A percentile compares a stretch with the other conserved stretches of the same genome.
Conservation (phyloP, 1,140 invertebrate genomes). For the Magallana ariakensis region DNA sequence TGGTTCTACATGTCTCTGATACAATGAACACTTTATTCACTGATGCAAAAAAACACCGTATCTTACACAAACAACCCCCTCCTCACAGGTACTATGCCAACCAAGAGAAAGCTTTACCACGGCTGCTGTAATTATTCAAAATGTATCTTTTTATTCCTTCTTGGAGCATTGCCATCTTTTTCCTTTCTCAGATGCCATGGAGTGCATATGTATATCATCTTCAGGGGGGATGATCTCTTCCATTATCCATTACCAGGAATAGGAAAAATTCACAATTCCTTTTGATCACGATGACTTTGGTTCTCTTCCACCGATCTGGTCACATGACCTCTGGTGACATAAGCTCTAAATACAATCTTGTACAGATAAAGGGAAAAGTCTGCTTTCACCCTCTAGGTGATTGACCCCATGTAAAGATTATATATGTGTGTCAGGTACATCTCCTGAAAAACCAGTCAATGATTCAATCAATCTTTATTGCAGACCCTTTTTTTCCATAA, state of each 20-base stretch:
- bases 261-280: background rate
- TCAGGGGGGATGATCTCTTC: background rate
- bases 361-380: background rate
- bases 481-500: no score
- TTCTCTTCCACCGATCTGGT: background rate
- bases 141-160: slow-evolving; percentile 13
- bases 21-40: slow-evolving; percentile 1
- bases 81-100: background rate
- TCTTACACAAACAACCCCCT: slow-evolving; percentile 7
- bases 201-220: background rate
- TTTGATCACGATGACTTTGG: background rate
- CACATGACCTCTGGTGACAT: slow-evolving; percentile 13
- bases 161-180: slow-evolving; percentile 14
- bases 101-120: background rate
- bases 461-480: background rate
- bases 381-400: slow-evolving; percentile 20
- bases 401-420: background rate
- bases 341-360: background rate
- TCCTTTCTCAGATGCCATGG: background rate
- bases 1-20: background rate
- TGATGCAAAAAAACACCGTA: background rate
- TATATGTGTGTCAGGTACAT: slow-evolving; percentile 7
- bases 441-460: background rate
- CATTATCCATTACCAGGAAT: background rate
- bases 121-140: slow-evolving; percentile 18